These are phyloP conservation scores for Macaria liturata DNA, from an alignment of 2,888 invertebrate species.

Conservation along the genomic window DNA sequence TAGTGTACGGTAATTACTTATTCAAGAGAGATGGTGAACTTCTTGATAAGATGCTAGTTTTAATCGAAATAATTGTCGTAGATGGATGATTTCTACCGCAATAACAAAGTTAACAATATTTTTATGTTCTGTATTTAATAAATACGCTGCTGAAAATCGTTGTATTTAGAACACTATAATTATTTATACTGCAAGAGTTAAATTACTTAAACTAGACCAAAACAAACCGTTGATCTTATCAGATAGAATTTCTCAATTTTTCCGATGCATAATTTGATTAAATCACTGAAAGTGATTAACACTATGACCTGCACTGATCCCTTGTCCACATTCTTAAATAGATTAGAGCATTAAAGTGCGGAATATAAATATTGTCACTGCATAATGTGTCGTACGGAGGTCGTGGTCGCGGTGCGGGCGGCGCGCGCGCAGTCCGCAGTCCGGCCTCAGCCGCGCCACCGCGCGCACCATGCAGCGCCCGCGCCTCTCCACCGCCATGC, in stretches of 20 bases:
- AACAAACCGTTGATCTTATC: too few species aligned
- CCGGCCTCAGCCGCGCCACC: slow-evolving; percentile 64
- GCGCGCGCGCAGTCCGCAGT: slow-evolving; percentile 50
- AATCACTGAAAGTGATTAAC: not conserved
- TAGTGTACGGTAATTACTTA: not conserved
- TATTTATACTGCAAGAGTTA: too few species aligned
- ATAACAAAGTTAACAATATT: too few species aligned
- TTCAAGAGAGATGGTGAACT: too few species aligned
- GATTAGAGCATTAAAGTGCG: slow-evolving; percentile 1
- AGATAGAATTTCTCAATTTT: too few species aligned
- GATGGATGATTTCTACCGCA: too few species aligned
- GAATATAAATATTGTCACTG: slow-evolving; percentile 28
- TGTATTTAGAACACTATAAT: too few species aligned
- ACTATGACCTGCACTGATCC: slow-evolving; percentile 18
- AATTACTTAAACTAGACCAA: not conserved
- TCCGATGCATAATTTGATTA: too few species aligned
- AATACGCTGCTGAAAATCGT: too few species aligned
- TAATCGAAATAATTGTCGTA: too few species aligned
- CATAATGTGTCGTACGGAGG: slow-evolving; percentile 16
- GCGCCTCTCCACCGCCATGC: slow-evolving; percentile 81
- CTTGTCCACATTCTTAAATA: slow-evolving; percentile 25
- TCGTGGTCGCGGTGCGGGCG: slow-evolving; percentile 21
- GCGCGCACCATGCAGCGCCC: slow-evolving; percentile 81
- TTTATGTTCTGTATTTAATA: too few species aligned
- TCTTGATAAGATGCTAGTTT: too few species aligned